Evolutionary conservation across 2,797 vertebrate genomes (phyloP).

Genomic region (Sebastes flavidus): DNA sequence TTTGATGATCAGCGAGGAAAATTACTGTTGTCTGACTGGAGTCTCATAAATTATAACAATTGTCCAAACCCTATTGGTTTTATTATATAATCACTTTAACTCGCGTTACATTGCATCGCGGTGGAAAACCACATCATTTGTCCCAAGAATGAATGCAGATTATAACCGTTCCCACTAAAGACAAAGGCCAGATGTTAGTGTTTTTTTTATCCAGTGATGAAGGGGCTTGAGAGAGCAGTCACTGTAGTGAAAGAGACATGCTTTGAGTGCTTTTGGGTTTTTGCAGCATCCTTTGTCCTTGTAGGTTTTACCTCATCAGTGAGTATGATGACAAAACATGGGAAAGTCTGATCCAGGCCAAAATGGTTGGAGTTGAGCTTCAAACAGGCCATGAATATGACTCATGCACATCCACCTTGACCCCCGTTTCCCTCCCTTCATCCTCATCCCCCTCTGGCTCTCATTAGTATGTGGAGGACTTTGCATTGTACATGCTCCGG

Average conservation of each 20-base stretch:
- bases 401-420: constrained; percentile 52
- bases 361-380: constrained; percentile 1
- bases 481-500: constrained; percentile 51
- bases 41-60: not conserved
- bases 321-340: constrained; percentile 12
- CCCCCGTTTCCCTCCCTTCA: not conserved
- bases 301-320: constrained; percentile 20
- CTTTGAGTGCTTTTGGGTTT: constrained; percentile 22
- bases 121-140: too few relatives aligned
- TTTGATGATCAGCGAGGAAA: too few relatives aligned
- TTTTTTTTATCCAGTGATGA: not conserved
- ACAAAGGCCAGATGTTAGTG: too few relatives aligned
- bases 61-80: not conserved
- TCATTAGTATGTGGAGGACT: constrained; percentile 54
- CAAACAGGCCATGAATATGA: constrained; percentile 10
- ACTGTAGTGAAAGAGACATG: not conserved
- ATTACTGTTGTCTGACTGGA: too few relatives aligned
- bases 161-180: too few relatives aligned
- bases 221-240: not conserved
- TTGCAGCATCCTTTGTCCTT: constrained; percentile 13
- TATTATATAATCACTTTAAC: too few relatives aligned
- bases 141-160: too few relatives aligned
- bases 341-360: not conserved
- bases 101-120: too few relatives aligned
- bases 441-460: constrained; percentile 10